Base-by-base conservation (phyloP, 2,888 invertebrate species). In the Chalcis sispes region DNA sequence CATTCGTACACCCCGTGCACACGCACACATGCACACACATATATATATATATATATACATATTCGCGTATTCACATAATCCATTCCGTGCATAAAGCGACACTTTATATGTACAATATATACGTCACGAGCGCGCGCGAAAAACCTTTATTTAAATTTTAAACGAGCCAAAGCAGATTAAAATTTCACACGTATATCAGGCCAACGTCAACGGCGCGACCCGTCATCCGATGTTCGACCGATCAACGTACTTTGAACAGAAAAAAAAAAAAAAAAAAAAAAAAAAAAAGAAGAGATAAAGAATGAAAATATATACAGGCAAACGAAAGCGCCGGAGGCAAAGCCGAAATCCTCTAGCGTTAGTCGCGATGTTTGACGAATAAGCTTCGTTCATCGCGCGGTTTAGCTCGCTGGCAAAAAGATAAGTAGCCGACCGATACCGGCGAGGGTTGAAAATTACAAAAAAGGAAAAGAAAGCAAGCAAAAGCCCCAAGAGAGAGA, bases 161-260 rank as follows among this genome's bases (percentile, higher is more conserved):
- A 78, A 78, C 78, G 75, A 73, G 70, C 67, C 72, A 69, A 70
- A 73, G 78, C 75, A 78, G 78, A 75, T 78, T 78, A 78, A 78
- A 78, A 75, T 73, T 78, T 78, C 78, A 78, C 78, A 61, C 73
- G 70, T 66, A 40, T 20, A 50, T 40, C 59, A n/a, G n/a, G n/a
- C n/a, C 61, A 61, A 56, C 56, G 18, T 15, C 23, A 25, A 23
- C n/a, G 13, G 27, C 56, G 23, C 23, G 36, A 18, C 23, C 1
- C 36, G 75, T 75, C 78, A 75, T n/a, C 61, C 61, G 59, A 61
- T 36, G 59, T 50, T 27, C 58, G 72, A 76, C 59, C 71, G 27
- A 13, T n/a, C n/a, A n/a, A 25, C 29, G 46, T n/a, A n/a, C 67
- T 52, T 61, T 36, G 48, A 46, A 46, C 42, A n/a, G n/a, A 18